A percentile compares a stretch with the other conserved stretches of the same genome.
These are phyloP conservation scores for Periplaneta americana DNA, from an alignment of 1,140 invertebrate genomes.

Conservation along the genomic window DNA sequence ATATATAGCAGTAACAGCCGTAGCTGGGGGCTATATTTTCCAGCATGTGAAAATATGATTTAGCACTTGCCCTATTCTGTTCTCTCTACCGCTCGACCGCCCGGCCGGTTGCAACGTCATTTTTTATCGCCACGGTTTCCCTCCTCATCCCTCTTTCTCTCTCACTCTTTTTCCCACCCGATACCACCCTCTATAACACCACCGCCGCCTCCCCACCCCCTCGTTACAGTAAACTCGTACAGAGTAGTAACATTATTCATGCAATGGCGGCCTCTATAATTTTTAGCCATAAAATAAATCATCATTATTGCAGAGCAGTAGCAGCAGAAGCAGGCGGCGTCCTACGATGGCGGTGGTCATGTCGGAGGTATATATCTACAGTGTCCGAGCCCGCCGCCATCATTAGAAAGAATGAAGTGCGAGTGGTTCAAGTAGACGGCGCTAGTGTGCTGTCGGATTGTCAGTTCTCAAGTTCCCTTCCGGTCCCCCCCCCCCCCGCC, in stretches of 20 bases:
- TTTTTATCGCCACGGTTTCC: conserved; percentile 12
- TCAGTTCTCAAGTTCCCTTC: neutral
- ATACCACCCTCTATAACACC: neutral
- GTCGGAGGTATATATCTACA: neutral
- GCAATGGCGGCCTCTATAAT: conserved; percentile 20
- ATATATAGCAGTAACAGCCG: neutral
- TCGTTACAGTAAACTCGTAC: conserved; percentile 16
- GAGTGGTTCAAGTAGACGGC: neutral
- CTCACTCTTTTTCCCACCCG: neutral
- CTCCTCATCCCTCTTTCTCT: neutral
- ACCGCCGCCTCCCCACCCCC: neutral
- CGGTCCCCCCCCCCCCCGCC: too few species aligned
- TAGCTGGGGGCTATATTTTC: neutral
- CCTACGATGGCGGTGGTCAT: neutral
- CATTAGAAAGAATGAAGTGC: neutral
- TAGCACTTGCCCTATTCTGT: conserved; percentile 4
- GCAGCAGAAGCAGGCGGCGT: neutral
- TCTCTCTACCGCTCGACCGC: neutral
- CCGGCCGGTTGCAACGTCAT: conserved; percentile 12
- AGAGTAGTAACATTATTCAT: conserved; percentile 18
- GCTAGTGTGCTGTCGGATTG: neutral
- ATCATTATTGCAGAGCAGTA: conserved; percentile 12
- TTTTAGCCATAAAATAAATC: conserved; percentile 21
- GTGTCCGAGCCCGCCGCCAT: neutral
- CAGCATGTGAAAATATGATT: conserved; percentile 10